Base-by-base conservation (phyloP, 2,797 vertebrate genomes). In the Cossypha caffra region DNA sequence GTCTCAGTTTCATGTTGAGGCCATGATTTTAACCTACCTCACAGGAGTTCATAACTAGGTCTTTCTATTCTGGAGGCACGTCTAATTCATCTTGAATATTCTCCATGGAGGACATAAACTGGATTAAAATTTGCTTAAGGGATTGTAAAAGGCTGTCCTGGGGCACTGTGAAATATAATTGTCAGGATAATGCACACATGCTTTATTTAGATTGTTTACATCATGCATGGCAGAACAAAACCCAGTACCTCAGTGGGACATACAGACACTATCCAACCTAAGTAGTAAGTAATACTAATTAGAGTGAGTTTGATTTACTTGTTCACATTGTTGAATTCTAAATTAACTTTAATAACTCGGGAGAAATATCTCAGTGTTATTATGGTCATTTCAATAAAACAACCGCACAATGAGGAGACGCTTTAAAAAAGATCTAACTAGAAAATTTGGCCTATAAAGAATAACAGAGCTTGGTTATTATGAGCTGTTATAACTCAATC, bases 331-430 rank as follows among this genome's bases (percentile, higher is more conserved):
- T 55, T 81, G 89, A 77, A 91, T 81, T 95, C 73, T 79, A 95
- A 96, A 96, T 96, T 94, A 95, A 93, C 91, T 94, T 90, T 80
- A 93, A 93, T 89, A 95, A 88, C 92, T 91, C 7, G 4, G 40
- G 85, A 95, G 89, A 92, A 94, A 95, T 94, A 95, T 91, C 69
- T 75, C 47, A 66, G 64, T 54, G 40, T 80, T 93, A 90, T 95
- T 91, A 90, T 15, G 69, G 62, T 52, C 66, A 84, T 93, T 94
- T 94, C 69, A 90, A 83, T 91, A 93, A 95, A 96, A 94, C 62
- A 96, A 85, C 47, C 3, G 0, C 76, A 91, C 52, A 86, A 86
- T 29, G 40, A 93, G 69, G 25, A 87, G 23, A 72, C 74, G 50
- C 33, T 95, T 92, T 82, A 51, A 85, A 92, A 95, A 89, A 67